Conservation (phyloP, 2,888 invertebrate species). For the Cactoblastis cactorum region DNA sequence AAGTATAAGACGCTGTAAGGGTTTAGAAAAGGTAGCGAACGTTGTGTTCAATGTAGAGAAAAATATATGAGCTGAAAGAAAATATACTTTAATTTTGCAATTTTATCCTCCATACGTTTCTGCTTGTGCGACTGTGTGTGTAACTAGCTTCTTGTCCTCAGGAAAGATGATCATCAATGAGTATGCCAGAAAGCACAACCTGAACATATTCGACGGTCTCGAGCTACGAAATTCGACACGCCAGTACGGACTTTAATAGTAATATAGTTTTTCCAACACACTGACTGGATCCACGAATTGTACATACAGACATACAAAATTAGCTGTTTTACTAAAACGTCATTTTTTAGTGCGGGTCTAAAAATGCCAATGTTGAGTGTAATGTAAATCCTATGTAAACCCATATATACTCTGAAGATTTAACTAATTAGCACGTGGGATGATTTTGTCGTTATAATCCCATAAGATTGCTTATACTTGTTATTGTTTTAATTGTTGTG, state of each 20-base stretch:
- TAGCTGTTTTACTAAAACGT: background rate
- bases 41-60: no score
- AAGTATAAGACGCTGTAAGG: no score
- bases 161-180: slow-evolving; percentile 87
- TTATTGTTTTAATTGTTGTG: no score
- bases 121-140: slow-evolving; percentile 43
- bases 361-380: no score
- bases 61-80: no score
- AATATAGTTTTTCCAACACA: slow-evolving; percentile 69
- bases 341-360: no score
- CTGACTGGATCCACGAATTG: slow-evolving; percentile 12
- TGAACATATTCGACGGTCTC: slow-evolving; percentile 87
- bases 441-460: no score
- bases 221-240: slow-evolving; percentile 87
- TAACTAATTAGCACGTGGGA: no score
- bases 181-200: slow-evolving; percentile 86
- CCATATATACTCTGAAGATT: no score
- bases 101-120: slow-evolving; percentile 5
- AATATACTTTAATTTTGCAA: background rate
- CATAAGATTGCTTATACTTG: no score
- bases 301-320: background rate
- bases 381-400: no score
- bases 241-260: slow-evolving; percentile 89
- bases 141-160: slow-evolving; percentile 58
- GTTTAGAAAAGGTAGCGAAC: no score